Conservation (phyloP, 2,797 vertebrate species). For the Ptychadena robeensis region DNA sequence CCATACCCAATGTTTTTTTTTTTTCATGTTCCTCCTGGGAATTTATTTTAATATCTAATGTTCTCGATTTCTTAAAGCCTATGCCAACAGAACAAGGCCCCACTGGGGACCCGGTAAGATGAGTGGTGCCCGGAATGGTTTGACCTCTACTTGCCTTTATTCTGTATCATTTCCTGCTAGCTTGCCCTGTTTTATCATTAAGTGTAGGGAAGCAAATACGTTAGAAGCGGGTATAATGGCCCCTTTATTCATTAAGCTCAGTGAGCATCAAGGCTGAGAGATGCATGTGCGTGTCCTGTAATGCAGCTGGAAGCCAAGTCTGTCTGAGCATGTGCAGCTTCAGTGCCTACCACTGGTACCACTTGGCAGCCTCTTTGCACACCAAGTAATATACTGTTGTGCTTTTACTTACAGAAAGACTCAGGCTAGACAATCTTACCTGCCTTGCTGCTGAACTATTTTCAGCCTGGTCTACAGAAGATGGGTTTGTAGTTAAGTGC, state of each 20-base stretch:
- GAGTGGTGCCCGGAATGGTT: slow-evolving; percentile 57
- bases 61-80: slow-evolving; percentile 66
- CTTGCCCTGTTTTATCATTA: slow-evolving; percentile 42
- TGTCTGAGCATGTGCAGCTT: slow-evolving; percentile 72
- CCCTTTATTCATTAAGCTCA: slow-evolving; percentile 21
- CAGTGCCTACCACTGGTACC: not conserved
- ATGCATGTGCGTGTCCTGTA: slow-evolving; percentile 75
- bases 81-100: slow-evolving; percentile 86
- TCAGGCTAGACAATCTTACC: not conserved
- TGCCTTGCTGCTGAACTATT: slow-evolving; percentile 13
- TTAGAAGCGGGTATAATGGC: slow-evolving; percentile 7
- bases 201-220: not conserved
- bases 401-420: slow-evolving; percentile 6
- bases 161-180: slow-evolving; percentile 30
- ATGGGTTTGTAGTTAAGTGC: slow-evolving; percentile 5
- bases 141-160: slow-evolving; percentile 18
- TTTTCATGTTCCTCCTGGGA: not conserved
- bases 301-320: slow-evolving; percentile 73
- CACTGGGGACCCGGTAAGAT: slow-evolving; percentile 87
- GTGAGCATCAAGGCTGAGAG: slow-evolving; percentile 67
- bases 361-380: not conserved
- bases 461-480: not conserved
- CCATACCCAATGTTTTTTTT: not conserved
- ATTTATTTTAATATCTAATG: slow-evolving; percentile 41
- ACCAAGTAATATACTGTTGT: not conserved